Evolutionary conservation across 2,797 vertebrate species (phyloP).

Genomic region (Hydrolagus colliei): DNA sequence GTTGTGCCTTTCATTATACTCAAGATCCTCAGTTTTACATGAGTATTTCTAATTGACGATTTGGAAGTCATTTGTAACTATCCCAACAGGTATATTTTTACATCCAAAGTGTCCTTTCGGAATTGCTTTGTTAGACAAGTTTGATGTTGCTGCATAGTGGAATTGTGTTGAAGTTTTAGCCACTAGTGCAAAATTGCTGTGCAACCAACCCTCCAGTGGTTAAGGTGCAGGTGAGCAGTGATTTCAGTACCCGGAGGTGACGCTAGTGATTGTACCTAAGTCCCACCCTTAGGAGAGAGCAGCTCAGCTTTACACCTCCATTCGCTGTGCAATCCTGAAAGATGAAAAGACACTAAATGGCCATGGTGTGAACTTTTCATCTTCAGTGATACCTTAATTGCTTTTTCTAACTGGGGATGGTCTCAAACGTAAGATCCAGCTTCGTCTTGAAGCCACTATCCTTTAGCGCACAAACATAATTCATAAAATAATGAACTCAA

Average conservation of each 20-base stretch:
- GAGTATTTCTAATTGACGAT: background rate
- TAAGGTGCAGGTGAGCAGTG: background rate
- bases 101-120: background rate
- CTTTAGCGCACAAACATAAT: slow-evolving; percentile 2
- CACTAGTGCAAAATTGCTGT: background rate
- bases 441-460: background rate
- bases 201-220: background rate
- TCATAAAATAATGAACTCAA: background rate
- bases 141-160: background rate
- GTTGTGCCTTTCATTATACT: background rate
- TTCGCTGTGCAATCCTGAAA: background rate
- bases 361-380: background rate
- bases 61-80: background rate
- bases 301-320: background rate
- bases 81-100: background rate
- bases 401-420: background rate
- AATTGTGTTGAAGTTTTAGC: background rate
- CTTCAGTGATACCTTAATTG: background rate
- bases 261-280: background rate
- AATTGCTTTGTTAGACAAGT: background rate
- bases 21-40: background rate
- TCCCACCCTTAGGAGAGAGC: background rate
- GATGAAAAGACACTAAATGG: background rate
- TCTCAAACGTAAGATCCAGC: background rate
- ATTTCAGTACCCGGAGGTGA: background rate